Evolutionary conservation across 2,888 invertebrate genomes (phyloP).

Genomic region (Hoplodrina ambigua): DNA sequence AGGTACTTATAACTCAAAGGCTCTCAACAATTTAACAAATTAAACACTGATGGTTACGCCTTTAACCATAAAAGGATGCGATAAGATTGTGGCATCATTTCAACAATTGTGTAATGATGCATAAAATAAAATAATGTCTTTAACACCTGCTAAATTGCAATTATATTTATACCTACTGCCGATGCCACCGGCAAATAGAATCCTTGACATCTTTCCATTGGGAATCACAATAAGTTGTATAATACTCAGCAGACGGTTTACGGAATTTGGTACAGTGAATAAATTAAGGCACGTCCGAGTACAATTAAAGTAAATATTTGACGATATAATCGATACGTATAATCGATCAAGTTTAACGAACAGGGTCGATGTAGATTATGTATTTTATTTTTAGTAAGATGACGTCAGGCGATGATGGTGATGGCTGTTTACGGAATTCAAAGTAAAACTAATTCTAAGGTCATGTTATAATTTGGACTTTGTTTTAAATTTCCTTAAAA

Average conservation of each 20-base stretch:
- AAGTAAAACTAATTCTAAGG: slow-evolving; percentile 8
- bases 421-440: background rate
- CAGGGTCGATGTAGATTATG: slow-evolving; percentile 1
- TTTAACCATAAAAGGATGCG: slow-evolving; percentile 57
- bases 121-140: slow-evolving; percentile 67
- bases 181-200: slow-evolving; percentile 54
- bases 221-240: slow-evolving; percentile 60
- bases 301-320: slow-evolving; percentile 34
- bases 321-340: slow-evolving; percentile 27
- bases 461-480: slow-evolving; percentile 29
- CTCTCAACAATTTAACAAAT: slow-evolving; percentile 43
- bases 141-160: slow-evolving; percentile 68
- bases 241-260: slow-evolving; percentile 53
- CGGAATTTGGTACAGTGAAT: slow-evolving; percentile 48
- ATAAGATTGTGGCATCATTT: slow-evolving; percentile 42
- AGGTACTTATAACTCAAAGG: slow-evolving; percentile 27
- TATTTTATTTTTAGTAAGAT: slow-evolving; percentile 17
- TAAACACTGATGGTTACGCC: slow-evolving; percentile 30
- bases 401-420: slow-evolving; percentile 1
- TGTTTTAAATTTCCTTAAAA: slow-evolving; percentile 60
- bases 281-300: slow-evolving; percentile 44
- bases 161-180: slow-evolving; percentile 58
- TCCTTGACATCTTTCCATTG: slow-evolving; percentile 75
- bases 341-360: slow-evolving; percentile 12
- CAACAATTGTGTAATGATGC: slow-evolving; percentile 62